Evolutionary conservation across 2,888 invertebrate genomes (phyloP).

Genomic region (Galeruca laticollis): DNA sequence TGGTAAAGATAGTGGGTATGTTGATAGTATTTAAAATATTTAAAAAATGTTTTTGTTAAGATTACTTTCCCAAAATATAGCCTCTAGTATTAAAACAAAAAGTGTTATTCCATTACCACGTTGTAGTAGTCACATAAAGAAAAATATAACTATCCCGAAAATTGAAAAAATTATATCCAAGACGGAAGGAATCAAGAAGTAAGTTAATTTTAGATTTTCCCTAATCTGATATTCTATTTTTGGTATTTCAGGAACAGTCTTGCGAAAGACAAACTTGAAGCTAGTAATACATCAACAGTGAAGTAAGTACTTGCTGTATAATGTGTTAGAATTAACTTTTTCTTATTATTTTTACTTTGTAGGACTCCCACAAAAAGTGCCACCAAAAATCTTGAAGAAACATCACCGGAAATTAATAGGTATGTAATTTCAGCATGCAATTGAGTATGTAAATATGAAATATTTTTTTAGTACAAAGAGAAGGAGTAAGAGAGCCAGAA

Average conservation of each 20-base stretch:
- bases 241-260: background rate
- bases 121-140: constrained; percentile 1
- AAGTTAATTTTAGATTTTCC: background rate
- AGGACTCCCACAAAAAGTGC: constrained; percentile 8
- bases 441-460: background rate
- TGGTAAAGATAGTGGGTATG: constrained; percentile 44
- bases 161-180: background rate
- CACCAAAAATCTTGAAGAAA: background rate
- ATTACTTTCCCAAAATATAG: constrained; percentile 13
- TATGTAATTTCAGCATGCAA: background rate
- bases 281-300: background rate
- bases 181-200: background rate
- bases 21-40: constrained; percentile 25
- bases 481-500: constrained; percentile 41
- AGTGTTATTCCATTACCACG: background rate
- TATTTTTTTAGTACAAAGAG: constrained; percentile 27
- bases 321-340: background rate
- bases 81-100: constrained; percentile 21
- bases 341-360: background rate
- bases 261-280: background rate
- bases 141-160: background rate
- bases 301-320: background rate
- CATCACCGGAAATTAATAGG: constrained; percentile 12
- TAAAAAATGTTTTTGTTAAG: constrained; percentile 31
- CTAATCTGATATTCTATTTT: constrained; percentile 4